Percentiles rank a stretch among this genome's conserved stretches.
Evolutionary conservation across 1,140 invertebrate species (phyloP).

Genomic region (Drosophila watanabei): DNA sequence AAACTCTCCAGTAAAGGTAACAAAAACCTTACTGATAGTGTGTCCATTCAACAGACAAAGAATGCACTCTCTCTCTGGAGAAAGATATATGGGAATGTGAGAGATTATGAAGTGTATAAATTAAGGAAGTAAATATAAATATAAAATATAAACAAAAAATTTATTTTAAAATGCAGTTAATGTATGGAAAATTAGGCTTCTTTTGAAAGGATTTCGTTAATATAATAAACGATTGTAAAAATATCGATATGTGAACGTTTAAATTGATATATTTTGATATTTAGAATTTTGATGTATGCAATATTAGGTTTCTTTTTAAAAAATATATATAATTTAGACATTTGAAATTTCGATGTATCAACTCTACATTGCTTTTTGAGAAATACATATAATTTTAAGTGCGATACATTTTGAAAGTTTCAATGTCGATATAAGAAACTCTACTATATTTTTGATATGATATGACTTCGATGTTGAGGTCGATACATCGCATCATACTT

Average conservation of each 20-base stretch:
- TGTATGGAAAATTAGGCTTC: not conserved
- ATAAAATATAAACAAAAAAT: not conserved
- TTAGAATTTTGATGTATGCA: not conserved
- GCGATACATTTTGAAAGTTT: too few relatives aligned
- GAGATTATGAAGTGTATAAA: not conserved
- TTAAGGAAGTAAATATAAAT: too few relatives aligned
- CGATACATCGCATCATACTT: not conserved
- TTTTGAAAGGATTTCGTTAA: not conserved
- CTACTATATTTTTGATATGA: not conserved
- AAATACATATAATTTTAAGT: too few relatives aligned
- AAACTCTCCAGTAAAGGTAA: constrained; percentile 11
- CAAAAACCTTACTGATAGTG: constrained; percentile 28
- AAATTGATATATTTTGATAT: not conserved
- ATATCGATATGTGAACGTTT: not conserved
- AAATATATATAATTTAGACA: too few relatives aligned
- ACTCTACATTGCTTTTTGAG: too few relatives aligned
- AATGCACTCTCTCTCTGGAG: not conserved
- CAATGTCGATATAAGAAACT: not conserved
- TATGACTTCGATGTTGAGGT: not conserved
- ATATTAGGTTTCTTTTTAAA: not conserved
- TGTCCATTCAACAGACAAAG: constrained; percentile 10
- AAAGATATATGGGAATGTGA: not conserved
- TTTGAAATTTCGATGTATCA: too few relatives aligned
- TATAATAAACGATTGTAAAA: not conserved
- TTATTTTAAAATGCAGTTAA: accelerated